phyloP scores from a whole-genome alignment of 2,797 vertebrate species.

The Mergus octosetaceus region DNA sequence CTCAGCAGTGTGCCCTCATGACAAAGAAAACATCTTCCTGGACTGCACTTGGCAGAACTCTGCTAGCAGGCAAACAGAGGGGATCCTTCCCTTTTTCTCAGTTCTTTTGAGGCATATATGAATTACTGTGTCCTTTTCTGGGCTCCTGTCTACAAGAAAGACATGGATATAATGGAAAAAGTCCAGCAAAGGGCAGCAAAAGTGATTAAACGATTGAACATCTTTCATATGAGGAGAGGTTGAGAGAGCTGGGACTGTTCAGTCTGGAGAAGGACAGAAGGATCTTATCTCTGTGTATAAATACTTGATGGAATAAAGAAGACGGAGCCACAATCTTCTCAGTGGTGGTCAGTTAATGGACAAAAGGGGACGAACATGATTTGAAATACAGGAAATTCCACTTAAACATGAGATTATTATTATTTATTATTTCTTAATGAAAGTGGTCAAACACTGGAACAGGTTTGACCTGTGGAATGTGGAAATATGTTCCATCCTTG shows the following conservation, averaged over 20 bases:
- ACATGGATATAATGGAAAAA: not conserved
- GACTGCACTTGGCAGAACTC: not conserved
- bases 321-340: not conserved
- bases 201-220: not conserved
- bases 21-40: not conserved
- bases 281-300: not conserved
- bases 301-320: not conserved
- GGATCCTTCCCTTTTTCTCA: not conserved
- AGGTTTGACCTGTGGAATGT: not conserved
- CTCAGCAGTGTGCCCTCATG: not conserved
- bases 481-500: not conserved
- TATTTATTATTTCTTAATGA: not conserved
- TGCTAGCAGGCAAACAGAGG: not conserved
- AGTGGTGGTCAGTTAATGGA: not conserved
- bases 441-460: not conserved
- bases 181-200: not conserved
- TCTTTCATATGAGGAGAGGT: not conserved
- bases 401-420: not conserved
- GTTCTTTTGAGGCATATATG: not conserved
- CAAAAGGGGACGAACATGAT: not conserved
- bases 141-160: not conserved
- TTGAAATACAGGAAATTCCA: not conserved
- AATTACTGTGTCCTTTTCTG: not conserved
- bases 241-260: not conserved
- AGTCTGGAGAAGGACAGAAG: not conserved